These are phyloP conservation scores for Brachyalestes nurse DNA, from an alignment of 2,797 vertebrate species.

Conservation along the genomic window DNA sequence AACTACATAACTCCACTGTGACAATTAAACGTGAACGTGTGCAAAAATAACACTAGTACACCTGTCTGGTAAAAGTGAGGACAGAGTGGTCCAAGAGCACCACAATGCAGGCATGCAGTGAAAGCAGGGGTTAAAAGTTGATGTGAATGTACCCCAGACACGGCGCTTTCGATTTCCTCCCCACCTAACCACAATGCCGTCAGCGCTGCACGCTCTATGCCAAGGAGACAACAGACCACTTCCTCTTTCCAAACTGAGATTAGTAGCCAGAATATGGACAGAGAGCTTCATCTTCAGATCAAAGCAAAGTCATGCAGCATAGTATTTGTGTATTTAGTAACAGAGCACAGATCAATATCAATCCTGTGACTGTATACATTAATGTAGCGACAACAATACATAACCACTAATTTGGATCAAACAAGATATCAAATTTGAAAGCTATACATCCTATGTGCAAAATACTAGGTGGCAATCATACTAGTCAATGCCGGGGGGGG, in stretches of 20 bases:
- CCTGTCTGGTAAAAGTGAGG: neutral
- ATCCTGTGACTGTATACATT: too few relatives aligned
- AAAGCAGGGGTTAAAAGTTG: constrained; percentile 51
- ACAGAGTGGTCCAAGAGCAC: neutral
- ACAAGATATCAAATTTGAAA: too few relatives aligned
- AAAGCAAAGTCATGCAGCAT: constrained; percentile 4
- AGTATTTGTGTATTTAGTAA: neutral
- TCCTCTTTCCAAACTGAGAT: constrained; percentile 47
- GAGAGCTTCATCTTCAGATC: constrained; percentile 7
- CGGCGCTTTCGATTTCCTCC: constrained; percentile 58
- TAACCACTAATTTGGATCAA: too few relatives aligned
- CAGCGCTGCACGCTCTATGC: constrained; percentile 36
- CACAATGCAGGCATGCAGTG: constrained; percentile 12
- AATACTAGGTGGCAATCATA: too few relatives aligned
- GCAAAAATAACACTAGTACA: neutral
- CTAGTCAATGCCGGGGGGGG: too few relatives aligned
- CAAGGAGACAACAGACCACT: constrained; percentile 43
- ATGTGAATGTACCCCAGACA: constrained; percentile 39
- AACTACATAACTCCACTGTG: neutral
- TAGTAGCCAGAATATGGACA: neutral
- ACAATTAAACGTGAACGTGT: neutral
- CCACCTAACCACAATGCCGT: constrained; percentile 46
- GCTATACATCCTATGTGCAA: too few relatives aligned
- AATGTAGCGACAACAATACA: too few relatives aligned
- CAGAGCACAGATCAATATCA: constrained; percentile 2